These are phyloP conservation scores for Cetonia aurata DNA, from an alignment of 2,888 invertebrate species.

Conservation along the genomic window DNA sequence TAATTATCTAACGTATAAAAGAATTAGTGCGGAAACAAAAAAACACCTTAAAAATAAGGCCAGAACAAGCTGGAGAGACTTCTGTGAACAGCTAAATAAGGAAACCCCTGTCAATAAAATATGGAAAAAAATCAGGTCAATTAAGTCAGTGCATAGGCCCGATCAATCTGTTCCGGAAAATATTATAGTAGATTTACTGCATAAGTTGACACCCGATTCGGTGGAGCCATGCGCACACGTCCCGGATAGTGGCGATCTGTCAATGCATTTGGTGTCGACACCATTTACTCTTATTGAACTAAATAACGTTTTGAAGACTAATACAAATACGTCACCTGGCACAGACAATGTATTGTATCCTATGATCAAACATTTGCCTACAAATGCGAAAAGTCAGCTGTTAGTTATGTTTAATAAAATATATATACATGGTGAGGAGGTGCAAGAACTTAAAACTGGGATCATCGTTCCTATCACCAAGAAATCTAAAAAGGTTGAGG, in stretches of 20 bases:
- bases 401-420: slow-evolving; percentile 2
- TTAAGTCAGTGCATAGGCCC: neutral
- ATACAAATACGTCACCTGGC: slow-evolving; percentile 8
- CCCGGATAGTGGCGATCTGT: neutral
- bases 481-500: too few species aligned
- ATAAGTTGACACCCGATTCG: slow-evolving; percentile 7
- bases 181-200: neutral
- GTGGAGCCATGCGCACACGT: neutral
- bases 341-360: slow-evolving; percentile 8
- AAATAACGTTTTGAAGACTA: slow-evolving; percentile 4
- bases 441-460: slow-evolving; percentile 13
- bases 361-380: slow-evolving; percentile 1
- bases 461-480: slow-evolving; percentile 2
- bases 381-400: neutral
- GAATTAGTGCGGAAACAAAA: neutral
- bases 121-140: neutral
- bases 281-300: neutral
- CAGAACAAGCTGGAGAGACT: neutral
- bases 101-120: neutral
- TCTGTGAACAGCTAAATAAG: neutral
- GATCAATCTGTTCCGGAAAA: neutral
- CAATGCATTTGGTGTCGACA: neutral
- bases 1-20: neutral
- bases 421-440: neutral
- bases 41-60: neutral